Percentiles rank a stretch among this genome's conserved stretches.
These are phyloP conservation scores for Platyrinchus mystaceus DNA, from an alignment of 2,797 vertebrate species.

Conservation along the genomic window DNA sequence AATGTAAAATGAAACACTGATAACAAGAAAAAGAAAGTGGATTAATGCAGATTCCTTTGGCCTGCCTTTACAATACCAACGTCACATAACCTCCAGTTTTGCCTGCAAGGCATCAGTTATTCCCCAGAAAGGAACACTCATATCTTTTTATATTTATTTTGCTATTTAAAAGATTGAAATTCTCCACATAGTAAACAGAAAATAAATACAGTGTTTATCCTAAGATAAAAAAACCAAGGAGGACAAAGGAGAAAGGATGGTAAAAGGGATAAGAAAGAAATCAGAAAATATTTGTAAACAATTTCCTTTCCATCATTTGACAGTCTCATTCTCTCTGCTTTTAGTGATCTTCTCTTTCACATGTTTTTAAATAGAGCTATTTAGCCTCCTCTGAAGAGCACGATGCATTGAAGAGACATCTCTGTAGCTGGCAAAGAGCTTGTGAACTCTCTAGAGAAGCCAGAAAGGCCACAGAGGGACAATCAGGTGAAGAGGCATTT, in stretches of 20 bases:
- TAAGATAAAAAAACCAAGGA: constrained; percentile 18
- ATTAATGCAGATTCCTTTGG: not conserved
- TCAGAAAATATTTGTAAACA: constrained; percentile 13
- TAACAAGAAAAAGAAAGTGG: not conserved
- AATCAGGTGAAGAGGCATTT: not conserved
- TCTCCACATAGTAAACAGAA: not conserved
- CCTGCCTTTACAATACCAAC: not conserved
- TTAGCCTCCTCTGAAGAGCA: not conserved
- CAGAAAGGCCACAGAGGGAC: not conserved
- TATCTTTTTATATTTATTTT: not conserved
- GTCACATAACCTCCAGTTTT: not conserved
- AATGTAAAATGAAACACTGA: not conserved
- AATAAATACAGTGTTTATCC: constrained; percentile 7
- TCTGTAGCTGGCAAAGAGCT: not conserved
- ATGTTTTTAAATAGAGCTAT: not conserved
- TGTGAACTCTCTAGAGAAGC: not conserved
- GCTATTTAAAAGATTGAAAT: constrained; percentile 36
- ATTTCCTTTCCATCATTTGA: not conserved
- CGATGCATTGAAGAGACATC: not conserved
- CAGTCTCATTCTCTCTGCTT: constrained; percentile 1
- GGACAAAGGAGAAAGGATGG: constrained; percentile 22
- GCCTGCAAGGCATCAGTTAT: not conserved
- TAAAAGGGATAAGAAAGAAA: constrained; percentile 10
- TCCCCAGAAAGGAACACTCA: not conserved
- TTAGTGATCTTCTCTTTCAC: not conserved